Evolutionary conservation across 2,888 invertebrate species (phyloP).

Genomic region (Sisyra nigra): DNA sequence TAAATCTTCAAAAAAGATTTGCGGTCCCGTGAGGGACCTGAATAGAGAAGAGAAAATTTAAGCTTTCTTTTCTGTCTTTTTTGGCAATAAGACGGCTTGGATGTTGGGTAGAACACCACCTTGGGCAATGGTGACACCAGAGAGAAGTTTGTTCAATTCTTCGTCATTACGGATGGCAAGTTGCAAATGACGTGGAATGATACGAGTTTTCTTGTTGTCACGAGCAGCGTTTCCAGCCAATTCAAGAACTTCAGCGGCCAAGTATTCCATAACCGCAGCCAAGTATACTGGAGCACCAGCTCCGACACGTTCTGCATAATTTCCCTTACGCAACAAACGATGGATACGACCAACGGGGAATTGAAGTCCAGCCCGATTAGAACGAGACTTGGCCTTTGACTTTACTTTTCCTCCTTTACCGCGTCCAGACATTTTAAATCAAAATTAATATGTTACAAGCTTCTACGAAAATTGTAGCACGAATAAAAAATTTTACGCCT

Average conservation of each 20-base stretch:
- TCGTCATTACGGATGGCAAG: slow-evolving; percentile 69
- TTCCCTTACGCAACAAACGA: slow-evolving; percentile 40
- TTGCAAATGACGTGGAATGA: slow-evolving; percentile 64
- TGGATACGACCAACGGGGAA: slow-evolving; percentile 44
- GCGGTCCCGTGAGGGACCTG: too few species aligned
- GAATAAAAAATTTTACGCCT: too few species aligned
- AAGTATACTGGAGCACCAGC: slow-evolving; percentile 36
- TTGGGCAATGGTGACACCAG: slow-evolving; percentile 67
- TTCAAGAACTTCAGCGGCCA: slow-evolving; percentile 53
- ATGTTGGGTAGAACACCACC: slow-evolving; percentile 75
- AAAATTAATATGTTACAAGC: not conserved
- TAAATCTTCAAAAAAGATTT: too few species aligned
- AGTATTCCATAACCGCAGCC: slow-evolving; percentile 43
- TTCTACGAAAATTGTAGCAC: too few species aligned
- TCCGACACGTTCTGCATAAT: slow-evolving; percentile 42
- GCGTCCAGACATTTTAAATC: slow-evolving; percentile 26
- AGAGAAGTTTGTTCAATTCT: slow-evolving; percentile 59
- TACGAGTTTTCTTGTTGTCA: slow-evolving; percentile 55
- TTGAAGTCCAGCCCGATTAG: slow-evolving; percentile 37
- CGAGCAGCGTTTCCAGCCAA: slow-evolving; percentile 48
- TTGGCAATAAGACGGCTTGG: slow-evolving; percentile 55
- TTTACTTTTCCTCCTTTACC: slow-evolving; percentile 27
- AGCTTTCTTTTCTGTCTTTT: slow-evolving; percentile 33
- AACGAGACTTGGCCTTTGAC: slow-evolving; percentile 31
- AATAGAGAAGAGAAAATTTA: too few species aligned